Percentiles rank a stretch among this genome's conserved stretches.
These are phyloP conservation scores for Malaclemys terrapin DNA, from an alignment of 2,113 vertebrate species.

Conservation along the genomic window DNA sequence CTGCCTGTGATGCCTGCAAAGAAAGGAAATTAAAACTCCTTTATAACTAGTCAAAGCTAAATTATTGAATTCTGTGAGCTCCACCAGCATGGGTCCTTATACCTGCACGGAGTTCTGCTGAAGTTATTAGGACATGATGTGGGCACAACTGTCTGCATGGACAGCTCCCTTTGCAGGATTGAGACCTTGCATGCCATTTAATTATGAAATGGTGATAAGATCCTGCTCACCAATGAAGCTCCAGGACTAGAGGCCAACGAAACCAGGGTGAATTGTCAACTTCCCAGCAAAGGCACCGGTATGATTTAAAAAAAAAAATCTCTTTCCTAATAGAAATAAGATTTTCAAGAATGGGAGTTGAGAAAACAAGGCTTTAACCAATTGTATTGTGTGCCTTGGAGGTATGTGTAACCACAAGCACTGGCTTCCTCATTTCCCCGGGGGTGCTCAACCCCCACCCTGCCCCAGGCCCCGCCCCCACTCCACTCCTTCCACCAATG, in stretches of 20 bases:
- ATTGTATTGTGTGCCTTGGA: neutral
- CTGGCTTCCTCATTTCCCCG: too few species aligned
- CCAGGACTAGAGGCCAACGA: neutral
- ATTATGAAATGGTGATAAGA: neutral
- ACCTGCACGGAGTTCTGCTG: neutral
- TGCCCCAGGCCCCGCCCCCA: too few species aligned
- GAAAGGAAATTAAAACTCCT: neutral
- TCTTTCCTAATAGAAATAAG: neutral
- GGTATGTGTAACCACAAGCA: neutral
- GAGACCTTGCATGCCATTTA: neutral
- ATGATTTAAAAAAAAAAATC: neutral
- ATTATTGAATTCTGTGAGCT: neutral
- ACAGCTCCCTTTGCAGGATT: neutral
- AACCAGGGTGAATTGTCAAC: neutral
- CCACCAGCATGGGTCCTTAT: neutral
- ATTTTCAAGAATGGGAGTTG: neutral
- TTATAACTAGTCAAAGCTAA: neutral
- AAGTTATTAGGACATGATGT: too few species aligned
- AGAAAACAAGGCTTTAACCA: neutral
- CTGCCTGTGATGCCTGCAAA: neutral
- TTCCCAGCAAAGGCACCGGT: neutral
- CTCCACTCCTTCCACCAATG: too few species aligned
- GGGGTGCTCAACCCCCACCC: too few species aligned
- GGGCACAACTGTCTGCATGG: neutral
- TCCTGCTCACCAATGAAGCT: neutral